Conservation (phyloP, 1,140 invertebrate species). For the Drosophila pseudoobscura region DNA sequence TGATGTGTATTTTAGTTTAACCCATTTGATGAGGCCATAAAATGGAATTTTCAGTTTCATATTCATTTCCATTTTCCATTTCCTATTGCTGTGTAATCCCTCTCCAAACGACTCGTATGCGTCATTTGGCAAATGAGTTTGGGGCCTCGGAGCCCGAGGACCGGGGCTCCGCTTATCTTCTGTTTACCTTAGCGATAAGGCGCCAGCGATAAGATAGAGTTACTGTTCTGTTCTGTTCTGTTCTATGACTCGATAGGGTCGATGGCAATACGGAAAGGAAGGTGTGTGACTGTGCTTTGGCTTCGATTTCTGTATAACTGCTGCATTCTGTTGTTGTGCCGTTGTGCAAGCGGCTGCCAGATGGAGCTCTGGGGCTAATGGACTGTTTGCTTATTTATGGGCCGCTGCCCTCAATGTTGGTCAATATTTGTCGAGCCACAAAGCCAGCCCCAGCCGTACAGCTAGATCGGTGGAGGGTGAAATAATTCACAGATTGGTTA, state of each 20-base stretch:
- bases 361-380: constrained; percentile 34
- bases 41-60: constrained; percentile 10
- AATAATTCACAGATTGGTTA: constrained; percentile 57
- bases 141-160: background rate
- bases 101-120: constrained; percentile 21
- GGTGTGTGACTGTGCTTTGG: constrained; percentile 31
- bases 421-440: constrained; percentile 49
- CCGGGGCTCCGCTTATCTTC: constrained; percentile 17
- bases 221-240: constrained; percentile 30
- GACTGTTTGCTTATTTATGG: constrained; percentile 61
- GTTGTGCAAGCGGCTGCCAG: constrained; percentile 51
- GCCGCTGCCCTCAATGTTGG: constrained; percentile 50
- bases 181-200: constrained; percentile 57
- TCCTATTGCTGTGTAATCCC: constrained; percentile 6
- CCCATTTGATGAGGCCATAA: constrained; percentile 36
- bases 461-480: background rate
- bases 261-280: no score
- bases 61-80: constrained; percentile 19
- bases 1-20: constrained; percentile 20
- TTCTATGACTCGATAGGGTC: constrained; percentile 34
- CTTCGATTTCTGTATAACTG: constrained; percentile 44
- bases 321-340: constrained; percentile 19
- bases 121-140: constrained; percentile 53
- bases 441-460: constrained; percentile 1
- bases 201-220: constrained; percentile 49